These are phyloP conservation scores for Nasonia oneida DNA, from an alignment of 2,888 invertebrate genomes.

Conservation along the genomic window DNA sequence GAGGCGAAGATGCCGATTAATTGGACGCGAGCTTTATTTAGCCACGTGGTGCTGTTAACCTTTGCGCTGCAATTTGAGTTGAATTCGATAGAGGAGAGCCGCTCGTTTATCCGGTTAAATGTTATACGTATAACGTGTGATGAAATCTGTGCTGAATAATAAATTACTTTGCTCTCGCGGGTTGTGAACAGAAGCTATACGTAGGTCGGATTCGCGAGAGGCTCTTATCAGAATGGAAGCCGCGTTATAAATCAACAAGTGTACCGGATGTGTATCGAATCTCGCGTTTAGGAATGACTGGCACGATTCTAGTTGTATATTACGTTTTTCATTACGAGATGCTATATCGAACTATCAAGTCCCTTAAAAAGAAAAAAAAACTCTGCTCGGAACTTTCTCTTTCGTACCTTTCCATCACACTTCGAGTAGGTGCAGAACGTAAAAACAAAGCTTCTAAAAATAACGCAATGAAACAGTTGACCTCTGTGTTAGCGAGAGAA, in stretches of 20 bases:
- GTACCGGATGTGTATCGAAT: too few species aligned
- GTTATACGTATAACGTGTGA: background rate
- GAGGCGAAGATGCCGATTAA: background rate
- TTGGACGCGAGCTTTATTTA: background rate
- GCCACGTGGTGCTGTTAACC: background rate
- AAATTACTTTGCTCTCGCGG: too few species aligned
- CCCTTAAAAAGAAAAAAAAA: background rate
- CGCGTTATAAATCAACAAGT: too few species aligned
- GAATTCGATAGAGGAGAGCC: background rate
- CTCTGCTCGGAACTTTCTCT: background rate
- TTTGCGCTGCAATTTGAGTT: slow-evolving; percentile 19
- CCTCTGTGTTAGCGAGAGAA: background rate
- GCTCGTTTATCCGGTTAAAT: background rate
- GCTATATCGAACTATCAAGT: too few species aligned
- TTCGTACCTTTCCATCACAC: background rate
- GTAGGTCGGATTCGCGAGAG: too few species aligned
- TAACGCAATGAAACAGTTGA: background rate
- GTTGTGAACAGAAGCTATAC: too few species aligned
- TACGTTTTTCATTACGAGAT: too few species aligned
- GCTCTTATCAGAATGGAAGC: too few species aligned
- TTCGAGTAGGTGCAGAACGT: background rate
- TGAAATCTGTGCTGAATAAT: too few species aligned
- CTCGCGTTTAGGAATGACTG: too few species aligned
- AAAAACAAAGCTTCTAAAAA: slow-evolving; percentile 7
- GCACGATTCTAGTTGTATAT: too few species aligned